These are phyloP conservation scores for Phenacoccus solenopsis DNA, from an alignment of 1,140 invertebrate species.

Conservation along the genomic window DNA sequence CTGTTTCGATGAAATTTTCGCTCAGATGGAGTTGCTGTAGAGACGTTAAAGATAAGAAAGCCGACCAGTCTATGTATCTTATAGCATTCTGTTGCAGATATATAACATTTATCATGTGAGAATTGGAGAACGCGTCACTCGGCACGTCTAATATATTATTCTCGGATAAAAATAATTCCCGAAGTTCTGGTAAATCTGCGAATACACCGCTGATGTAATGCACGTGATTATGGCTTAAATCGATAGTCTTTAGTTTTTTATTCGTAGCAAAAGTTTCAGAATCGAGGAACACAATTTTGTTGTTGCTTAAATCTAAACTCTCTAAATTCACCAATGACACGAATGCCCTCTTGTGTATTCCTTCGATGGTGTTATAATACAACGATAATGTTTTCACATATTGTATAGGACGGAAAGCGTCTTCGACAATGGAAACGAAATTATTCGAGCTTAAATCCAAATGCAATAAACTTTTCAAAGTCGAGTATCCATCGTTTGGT, in stretches of 20 bases:
- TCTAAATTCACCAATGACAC: constrained; percentile 56
- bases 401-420: constrained; percentile 66
- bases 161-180: constrained; percentile 71
- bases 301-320: constrained; percentile 74
- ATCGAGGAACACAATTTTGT: constrained; percentile 63
- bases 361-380: constrained; percentile 68
- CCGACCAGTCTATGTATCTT: constrained; percentile 53
- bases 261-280: constrained; percentile 58
- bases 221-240: constrained; percentile 77
- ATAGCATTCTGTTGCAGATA: constrained; percentile 82
- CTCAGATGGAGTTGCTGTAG: constrained; percentile 72
- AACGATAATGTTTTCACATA: constrained; percentile 64
- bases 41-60: constrained; percentile 56
- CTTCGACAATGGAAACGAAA: constrained; percentile 55
- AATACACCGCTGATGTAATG: constrained; percentile 72
- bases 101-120: constrained; percentile 59
- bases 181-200: constrained; percentile 56
- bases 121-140: constrained; percentile 65
- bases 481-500: constrained; percentile 51
- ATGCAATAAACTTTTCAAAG: constrained; percentile 53
- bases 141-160: constrained; percentile 80
- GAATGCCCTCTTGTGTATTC: constrained; percentile 64
- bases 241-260: constrained; percentile 60
- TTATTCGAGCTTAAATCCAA: constrained; percentile 78
- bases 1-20: constrained; percentile 66